Evolutionary conservation across 2,888 invertebrate genomes (phyloP).

Genomic region (Desoria tigrina): DNA sequence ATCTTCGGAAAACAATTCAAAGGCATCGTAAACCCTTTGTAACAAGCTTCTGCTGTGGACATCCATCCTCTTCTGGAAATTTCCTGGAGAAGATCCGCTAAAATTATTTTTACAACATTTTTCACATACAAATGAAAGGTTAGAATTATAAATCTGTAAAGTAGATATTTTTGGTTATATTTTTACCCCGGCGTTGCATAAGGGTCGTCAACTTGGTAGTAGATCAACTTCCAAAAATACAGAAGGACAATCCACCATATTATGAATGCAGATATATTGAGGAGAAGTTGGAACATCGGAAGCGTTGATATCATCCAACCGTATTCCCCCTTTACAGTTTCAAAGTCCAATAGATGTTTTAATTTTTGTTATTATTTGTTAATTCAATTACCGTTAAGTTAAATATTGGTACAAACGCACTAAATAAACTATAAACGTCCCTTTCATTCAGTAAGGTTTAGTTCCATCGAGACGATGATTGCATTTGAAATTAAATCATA

Average conservation of each 20-base stretch:
- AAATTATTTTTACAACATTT: too few relatives aligned
- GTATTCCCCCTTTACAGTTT: constrained; percentile 14
- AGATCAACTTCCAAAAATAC: constrained; percentile 47
- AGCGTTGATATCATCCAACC: constrained; percentile 43
- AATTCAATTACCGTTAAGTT: background rate
- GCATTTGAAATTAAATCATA: too few relatives aligned
- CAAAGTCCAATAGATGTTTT: background rate
- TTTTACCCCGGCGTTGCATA: constrained; percentile 49
- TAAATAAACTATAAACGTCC: too few relatives aligned
- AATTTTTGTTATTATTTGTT: background rate
- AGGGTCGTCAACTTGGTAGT: constrained; percentile 42
- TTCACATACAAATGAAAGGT: too few relatives aligned
- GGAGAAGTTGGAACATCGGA: constrained; percentile 38
- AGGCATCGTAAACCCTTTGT: too few relatives aligned
- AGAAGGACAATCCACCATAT: constrained; percentile 38
- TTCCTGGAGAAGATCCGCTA: too few relatives aligned
- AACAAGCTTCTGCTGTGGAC: too few relatives aligned
- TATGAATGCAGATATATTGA: constrained; percentile 35
- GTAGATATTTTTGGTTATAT: background rate
- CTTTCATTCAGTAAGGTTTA: too few relatives aligned
- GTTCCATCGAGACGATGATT: too few relatives aligned
- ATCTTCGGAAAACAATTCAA: background rate
- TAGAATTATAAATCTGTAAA: too few relatives aligned
- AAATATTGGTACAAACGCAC: background rate
- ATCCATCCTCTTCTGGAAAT: too few relatives aligned